Base-by-base conservation (phyloP, 35 echinoderm and acorn worm genomes). In the Heliocidaris erythrogramma region DNA sequence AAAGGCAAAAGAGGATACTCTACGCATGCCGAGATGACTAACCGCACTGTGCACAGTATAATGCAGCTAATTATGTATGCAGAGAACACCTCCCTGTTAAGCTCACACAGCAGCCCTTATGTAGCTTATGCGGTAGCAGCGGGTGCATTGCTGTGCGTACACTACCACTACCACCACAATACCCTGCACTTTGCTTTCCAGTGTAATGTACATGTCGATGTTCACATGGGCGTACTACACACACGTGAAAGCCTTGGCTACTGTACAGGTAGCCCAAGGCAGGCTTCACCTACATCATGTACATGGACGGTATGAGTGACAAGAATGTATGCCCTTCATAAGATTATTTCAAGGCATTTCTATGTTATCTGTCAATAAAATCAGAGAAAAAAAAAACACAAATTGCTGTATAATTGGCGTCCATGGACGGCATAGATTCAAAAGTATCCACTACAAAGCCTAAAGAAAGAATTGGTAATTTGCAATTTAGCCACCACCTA, bases 11-110 rank as follows among this genome's bases (percentile, higher is more conserved):
- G 85, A 86, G 48, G 31, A 88, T 95, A 59, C 49, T 92, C 91
- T 56, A 59, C 91, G 48, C 91, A 92, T 92, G 91, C 91, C 50
- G 49, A 48, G 91, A 92, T 92, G 91, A 92, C 91, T 92, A 92
- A 92, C 91, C 48, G 91, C 48, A 48, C 91, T n/a, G 91, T 92
- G 91, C 91, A 59, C 91, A 50, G 91, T n/a, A 59, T 92, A 92
- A 92, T 92, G 91, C 48, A 92, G 91, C 91, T 92, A 92, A 92
- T 92, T 92, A 92, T 92, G 91, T 92, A 92, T 92, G 91, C 91
- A 92, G 91, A 59, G 91, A 92, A 92, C 91, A 92, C 91, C 91
- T 92, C 91, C 91, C 91, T 92, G 29, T 59, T 49, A 92, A 52
- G 91, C 91, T 92, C 91, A 59, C 49, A 92, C 48, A 59, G 48